These are phyloP conservation scores for Lasioglossum albipes DNA, from an alignment of 1,140 invertebrate species.

Conservation along the genomic window DNA sequence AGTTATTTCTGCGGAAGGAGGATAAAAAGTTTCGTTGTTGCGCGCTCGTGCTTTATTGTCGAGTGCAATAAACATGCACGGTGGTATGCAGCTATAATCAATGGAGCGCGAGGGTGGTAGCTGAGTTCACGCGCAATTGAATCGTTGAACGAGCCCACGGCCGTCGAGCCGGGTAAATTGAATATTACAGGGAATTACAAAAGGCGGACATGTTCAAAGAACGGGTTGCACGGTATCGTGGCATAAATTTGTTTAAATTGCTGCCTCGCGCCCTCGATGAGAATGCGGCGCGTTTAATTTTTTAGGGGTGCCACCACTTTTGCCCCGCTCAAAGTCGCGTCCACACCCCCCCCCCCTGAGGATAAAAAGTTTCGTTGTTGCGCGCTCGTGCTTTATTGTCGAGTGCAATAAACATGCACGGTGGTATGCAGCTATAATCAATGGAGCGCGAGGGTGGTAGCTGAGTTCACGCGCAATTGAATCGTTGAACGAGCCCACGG, in stretches of 20 bases:
- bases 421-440: background rate
- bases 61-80: background rate
- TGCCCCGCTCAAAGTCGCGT: too few species aligned
- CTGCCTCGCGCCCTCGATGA: too few species aligned
- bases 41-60: background rate
- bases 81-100: background rate
- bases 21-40: background rate
- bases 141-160: background rate
- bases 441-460: background rate
- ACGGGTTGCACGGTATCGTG: background rate
- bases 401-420: background rate
- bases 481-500: background rate
- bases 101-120: background rate
- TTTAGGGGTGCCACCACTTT: slow-evolving; percentile 9
- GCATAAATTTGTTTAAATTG: slow-evolving; percentile 18
- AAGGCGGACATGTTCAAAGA: background rate
- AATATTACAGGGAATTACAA: slow-evolving; percentile 7
- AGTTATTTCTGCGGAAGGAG: too few species aligned
- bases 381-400: background rate
- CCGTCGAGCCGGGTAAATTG: background rate
- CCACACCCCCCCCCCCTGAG: too few species aligned
- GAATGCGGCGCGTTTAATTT: slow-evolving; percentile 3
- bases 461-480: slow-evolving; percentile 6
- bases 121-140: slow-evolving; percentile 6
- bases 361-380: background rate